These are phyloP conservation scores for Pantala flavescens DNA, from an alignment of 1,140 invertebrate genomes.

Conservation along the genomic window DNA sequence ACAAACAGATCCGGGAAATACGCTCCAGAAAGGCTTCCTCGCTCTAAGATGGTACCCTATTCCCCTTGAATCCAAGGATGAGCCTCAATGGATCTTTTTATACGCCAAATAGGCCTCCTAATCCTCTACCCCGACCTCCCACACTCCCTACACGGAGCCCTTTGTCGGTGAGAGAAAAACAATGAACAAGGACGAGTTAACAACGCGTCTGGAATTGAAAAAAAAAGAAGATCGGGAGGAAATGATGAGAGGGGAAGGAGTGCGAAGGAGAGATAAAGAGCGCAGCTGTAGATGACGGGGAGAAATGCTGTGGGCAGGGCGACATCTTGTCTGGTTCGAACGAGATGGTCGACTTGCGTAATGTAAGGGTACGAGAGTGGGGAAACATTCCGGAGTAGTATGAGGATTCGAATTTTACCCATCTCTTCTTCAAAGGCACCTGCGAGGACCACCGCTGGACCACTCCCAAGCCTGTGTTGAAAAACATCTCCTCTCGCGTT, in stretches of 20 bases:
- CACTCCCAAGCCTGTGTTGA: neutral
- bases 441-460: neutral
- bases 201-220: neutral
- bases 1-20: too few species aligned
- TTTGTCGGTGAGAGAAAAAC: neutral
- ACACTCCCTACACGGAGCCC: too few species aligned
- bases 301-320: constrained; percentile 2
- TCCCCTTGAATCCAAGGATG: too few species aligned
- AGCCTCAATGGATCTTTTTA: too few species aligned
- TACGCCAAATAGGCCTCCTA: too few species aligned
- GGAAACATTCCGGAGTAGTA: neutral
- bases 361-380: neutral
- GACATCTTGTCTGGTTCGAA: neutral
- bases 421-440: neutral
- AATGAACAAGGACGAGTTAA: neutral
- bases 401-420: neutral
- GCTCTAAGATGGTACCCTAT: too few species aligned
- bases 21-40: too few species aligned
- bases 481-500: neutral
- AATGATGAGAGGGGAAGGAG: neutral
- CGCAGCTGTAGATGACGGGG: constrained; percentile 1
- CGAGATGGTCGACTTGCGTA: neutral
- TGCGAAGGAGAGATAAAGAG: neutral
- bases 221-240: neutral
- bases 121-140: too few species aligned